Base-by-base conservation (phyloP, 1,140 invertebrate species). In the Cydia amplana region DNA sequence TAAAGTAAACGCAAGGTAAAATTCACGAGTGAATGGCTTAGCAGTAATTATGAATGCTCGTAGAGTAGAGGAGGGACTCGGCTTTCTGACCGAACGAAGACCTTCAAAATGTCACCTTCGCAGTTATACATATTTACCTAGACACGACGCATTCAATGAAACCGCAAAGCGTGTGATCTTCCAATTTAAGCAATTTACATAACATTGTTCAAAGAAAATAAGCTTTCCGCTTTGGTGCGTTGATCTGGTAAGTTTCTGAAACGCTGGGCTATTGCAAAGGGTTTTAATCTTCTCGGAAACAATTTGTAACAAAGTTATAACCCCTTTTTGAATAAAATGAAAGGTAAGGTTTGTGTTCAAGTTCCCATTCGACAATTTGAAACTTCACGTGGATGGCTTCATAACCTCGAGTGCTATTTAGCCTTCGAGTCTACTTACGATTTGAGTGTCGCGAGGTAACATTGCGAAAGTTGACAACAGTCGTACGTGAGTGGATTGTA, bases 381-480 rank as follows among this genome's bases (percentile, higher is more conserved):
- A 70, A 70, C 65, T 80, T 72, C 75, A 64, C 51, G 60, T 64
- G 25, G 20, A 74, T 72, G 77, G 60, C 76, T 78, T 83, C 84
- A 81, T 78, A 80, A 85, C 83, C 85, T 87, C 82, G 81, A 78
- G 73, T 82, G 81, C 77, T 36, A 40, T 80, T 79, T 82, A 88
- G 87, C 88, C 88, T 90, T 89, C 85, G 80, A 83, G 82, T 82
- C 82, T 78, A 81, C 82, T 87, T 83, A 89, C 84, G 80, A 85
- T 86, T 85, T 84, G 82, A 86, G 81, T 83, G 84, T 79, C 80
- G 80, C 83, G 86, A 88, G 89, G 87, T 85, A 85, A 80, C 83
- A 85, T 92, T 92, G 88, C 90, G 90, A 92, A 92, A 92, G 89
- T 91, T 88, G 86, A 89, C 87, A 90, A 83, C 85, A 79, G 60